Base-by-base conservation (phyloP, 2,797 vertebrate species). In the Dipus sagitta region DNA sequence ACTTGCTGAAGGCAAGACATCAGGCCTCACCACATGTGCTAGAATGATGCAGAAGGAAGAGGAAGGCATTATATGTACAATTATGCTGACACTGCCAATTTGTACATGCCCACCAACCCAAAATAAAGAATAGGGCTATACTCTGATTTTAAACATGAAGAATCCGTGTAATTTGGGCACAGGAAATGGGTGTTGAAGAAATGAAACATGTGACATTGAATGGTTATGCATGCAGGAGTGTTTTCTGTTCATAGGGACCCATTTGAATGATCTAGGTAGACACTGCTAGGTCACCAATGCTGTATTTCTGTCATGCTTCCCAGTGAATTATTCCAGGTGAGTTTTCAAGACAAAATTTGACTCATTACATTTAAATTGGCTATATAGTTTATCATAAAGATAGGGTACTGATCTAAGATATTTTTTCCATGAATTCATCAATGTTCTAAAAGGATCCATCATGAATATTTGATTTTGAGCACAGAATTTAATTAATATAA, bases 121-220 rank as follows among this genome's bases (percentile, higher is more conserved):
- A n/a, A 83, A 80, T 62, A 62, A 64, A 28, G 23, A 6, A 34
- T 74, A 5, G 32, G 9, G 52, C 84, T 76, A 42, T 54, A 47
- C 30, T 83, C 89, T 15, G 9, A 1, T 75, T 95, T 95, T 86
- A 95, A 84, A 60, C 30, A 32, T 89, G 42, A 90, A 64, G 18
- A 93, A 82, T 14, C 4, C 32, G 5, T 86, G 32, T 81, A 32
- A 88, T 67, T 74, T 86, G 28, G 58, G 58, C 17, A 71, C 72
- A 90, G 81, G 4, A 86, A 90, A 80, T 21, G 21, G 10, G 32
- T 71, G 26, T 65, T 65, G 24, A 26, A 23, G 24, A 65, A 65
- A 26, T 7, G 26, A 9, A 8, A 65, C 28, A 10, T 60, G 60
- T 60, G 47, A 8, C 10, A 11, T 47, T 47, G 47, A 47, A 47